Evolutionary conservation across 2,113 vertebrate species (phyloP).

Genomic region (Myrmecophaga tridactyla): DNA sequence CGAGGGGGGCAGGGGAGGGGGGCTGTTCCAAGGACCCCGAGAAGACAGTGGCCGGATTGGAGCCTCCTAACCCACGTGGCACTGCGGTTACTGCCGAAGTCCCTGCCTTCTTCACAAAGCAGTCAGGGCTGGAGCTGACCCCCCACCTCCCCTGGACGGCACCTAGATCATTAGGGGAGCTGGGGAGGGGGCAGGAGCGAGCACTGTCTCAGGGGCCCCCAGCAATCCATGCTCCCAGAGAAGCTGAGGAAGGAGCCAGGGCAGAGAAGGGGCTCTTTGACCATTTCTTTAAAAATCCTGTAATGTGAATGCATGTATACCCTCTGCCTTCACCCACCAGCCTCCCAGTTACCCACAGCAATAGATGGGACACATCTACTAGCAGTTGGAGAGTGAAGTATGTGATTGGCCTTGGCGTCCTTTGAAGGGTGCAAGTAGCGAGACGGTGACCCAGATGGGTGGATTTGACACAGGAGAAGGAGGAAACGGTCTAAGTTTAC

Average conservation of each 20-base stretch:
- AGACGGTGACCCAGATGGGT: neutral
- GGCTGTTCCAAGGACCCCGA: neutral
- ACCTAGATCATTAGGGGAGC: no score
- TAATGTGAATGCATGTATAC: neutral
- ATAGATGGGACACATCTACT: neutral
- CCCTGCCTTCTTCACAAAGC: neutral
- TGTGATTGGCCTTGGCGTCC: neutral
- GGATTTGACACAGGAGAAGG: neutral
- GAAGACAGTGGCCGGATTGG: neutral
- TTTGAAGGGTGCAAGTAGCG: neutral
- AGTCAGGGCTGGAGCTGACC: neutral
- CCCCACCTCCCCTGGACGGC: neutral
- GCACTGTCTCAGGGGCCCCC: neutral
- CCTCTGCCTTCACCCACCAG: neutral
- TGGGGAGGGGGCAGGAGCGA: no score
- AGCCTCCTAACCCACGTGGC: no score
- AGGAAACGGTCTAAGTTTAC: neutral
- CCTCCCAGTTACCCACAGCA: neutral
- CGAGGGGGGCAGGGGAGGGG: no score
- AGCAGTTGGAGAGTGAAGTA: no score
- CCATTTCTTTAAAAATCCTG: neutral
- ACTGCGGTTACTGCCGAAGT: neutral
- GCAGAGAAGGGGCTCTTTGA: neutral
- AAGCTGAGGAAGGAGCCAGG: neutral
- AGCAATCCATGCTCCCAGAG: neutral